These are phyloP conservation scores for Leptocoma aspasia DNA, from an alignment of 2,113 vertebrate genomes.

Conservation along the genomic window DNA sequence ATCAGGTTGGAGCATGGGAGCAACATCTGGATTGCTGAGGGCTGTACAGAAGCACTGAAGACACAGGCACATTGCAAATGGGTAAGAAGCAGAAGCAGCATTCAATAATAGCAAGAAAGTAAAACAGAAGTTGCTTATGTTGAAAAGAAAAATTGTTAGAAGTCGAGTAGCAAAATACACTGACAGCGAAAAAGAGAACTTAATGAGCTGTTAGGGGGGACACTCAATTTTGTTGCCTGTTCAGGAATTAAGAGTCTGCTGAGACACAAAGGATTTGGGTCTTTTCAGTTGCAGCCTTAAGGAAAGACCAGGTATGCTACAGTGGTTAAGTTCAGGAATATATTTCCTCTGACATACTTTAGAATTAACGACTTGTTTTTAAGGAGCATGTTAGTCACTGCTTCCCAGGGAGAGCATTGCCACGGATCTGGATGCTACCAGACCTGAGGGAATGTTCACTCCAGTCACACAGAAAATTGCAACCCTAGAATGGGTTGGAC, in stretches of 20 bases:
- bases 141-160: neutral
- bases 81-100: neutral
- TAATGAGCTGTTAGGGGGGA: neutral
- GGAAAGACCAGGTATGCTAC: neutral
- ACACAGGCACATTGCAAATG: neutral
- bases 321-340: neutral
- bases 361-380: neutral
- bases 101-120: neutral
- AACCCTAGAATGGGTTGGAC: neutral
- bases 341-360: neutral
- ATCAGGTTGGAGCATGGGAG: neutral
- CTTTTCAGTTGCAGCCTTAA: neutral
- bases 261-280: neutral
- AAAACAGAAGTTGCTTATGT: neutral
- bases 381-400: neutral
- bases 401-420: neutral
- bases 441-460: neutral
- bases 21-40: neutral
- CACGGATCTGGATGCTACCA: neutral
- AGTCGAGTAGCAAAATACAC: neutral
- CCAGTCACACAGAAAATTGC: neutral
- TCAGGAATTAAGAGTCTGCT: neutral
- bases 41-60: neutral
- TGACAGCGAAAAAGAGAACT: neutral
- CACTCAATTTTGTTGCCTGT: neutral